These are phyloP conservation scores for Siderastrea radians DNA, from an alignment of 92 coral and sea anemone genomes.

Conservation along the genomic window DNA sequence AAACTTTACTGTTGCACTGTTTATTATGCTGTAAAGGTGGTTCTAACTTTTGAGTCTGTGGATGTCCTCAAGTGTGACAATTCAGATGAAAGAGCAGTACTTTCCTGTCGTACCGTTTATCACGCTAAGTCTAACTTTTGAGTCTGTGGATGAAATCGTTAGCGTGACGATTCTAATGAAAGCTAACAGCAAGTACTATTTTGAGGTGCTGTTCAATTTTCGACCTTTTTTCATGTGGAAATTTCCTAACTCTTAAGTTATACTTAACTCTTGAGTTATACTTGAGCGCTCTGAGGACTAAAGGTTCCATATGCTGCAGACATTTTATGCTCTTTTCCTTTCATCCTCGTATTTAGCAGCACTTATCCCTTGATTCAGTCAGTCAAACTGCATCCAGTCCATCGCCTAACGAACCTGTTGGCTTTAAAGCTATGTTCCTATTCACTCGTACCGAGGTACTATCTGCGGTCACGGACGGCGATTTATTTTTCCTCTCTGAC, in stretches of 20 bases:
- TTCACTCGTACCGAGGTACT: constrained; percentile 24
- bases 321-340: background rate
- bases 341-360: no score
- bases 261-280: no score
- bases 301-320: no score
- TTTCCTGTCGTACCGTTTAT: background rate
- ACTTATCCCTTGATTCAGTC: background rate
- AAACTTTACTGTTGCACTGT: no score
- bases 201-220: no score
- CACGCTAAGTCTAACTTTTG: background rate
- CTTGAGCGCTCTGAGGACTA: no score
- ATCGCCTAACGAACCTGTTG: background rate
- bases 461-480: constrained; percentile 23
- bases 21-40: no score
- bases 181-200: no score
- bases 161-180: background rate
- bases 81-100: background rate
- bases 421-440: background rate
- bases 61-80: background rate
- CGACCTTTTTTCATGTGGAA: no score
- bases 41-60: no score
- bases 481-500: constrained; percentile 3
- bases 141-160: background rate
- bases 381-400: constrained; percentile 20
- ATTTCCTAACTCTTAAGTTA: no score